Evolutionary conservation across 2,113 vertebrate genomes (phyloP).

Genomic region (Siniperca knerii): DNA sequence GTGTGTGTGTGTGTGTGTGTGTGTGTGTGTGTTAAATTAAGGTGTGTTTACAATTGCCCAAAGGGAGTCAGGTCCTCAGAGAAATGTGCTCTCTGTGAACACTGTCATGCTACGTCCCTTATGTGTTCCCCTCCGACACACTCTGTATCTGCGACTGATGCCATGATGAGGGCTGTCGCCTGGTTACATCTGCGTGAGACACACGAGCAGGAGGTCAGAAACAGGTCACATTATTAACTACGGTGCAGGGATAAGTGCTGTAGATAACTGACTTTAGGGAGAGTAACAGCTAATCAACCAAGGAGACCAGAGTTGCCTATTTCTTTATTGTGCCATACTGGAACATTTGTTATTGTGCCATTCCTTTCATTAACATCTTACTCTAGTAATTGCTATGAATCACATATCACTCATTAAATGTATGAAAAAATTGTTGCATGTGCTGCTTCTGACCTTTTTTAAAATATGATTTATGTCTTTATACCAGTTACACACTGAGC

Average conservation of each 20-base stretch:
- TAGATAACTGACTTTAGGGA: not conserved
- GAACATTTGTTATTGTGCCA: not conserved
- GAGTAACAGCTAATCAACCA: not conserved
- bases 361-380: conserved; percentile 7
- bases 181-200: conserved; percentile 2
- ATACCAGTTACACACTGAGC: not conserved
- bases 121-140: not conserved
- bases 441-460: not conserved
- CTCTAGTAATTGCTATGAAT: not conserved
- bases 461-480: not conserved
- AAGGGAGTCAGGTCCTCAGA: not conserved
- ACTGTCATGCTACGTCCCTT: not conserved
- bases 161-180: not conserved
- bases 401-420: not conserved
- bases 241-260: not conserved
- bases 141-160: not conserved
- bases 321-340: not conserved
- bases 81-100: not conserved
- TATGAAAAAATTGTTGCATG: not conserved
- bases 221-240: not conserved
- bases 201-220: not conserved
- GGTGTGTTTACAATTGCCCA: not conserved
- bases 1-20: no score
- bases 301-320: not conserved
- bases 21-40: no score